phyloP scores from a whole-genome alignment of 64 coral and sea anemone genomes.

The Hydrozoanthus tunicans region DNA sequence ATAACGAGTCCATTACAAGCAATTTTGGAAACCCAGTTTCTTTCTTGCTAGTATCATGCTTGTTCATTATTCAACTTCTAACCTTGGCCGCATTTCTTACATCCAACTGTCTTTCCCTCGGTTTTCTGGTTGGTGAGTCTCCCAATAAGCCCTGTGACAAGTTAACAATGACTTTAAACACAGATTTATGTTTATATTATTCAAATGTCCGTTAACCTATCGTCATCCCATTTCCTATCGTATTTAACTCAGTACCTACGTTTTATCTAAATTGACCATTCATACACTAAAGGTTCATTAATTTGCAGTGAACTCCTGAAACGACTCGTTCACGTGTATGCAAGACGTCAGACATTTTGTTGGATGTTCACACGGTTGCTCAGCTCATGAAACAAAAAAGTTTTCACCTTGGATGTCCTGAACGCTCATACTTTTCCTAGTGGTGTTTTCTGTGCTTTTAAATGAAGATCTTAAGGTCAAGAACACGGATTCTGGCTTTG shows the following conservation, averaged over 20 bases:
- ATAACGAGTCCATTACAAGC: not conserved
- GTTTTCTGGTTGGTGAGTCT: constrained; percentile 89
- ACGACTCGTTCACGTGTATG: no score
- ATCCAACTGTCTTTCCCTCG: constrained; percentile 75
- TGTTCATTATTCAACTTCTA: constrained; percentile 14
- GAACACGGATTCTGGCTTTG: no score
- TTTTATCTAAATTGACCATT: no score
- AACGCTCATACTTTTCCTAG: constrained; percentile 47
- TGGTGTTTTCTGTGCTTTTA: not conserved
- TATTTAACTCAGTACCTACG: no score
- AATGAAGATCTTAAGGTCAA: no score
- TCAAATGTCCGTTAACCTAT: not conserved
- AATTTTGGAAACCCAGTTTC: not conserved
- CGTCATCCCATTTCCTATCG: no score
- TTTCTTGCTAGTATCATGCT: no score
- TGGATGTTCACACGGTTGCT: not conserved
- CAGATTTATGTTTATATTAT: not conserved
- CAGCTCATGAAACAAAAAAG: not conserved
- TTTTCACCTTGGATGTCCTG: constrained; percentile 57
- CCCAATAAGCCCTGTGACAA: constrained; percentile 79
- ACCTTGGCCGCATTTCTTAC: constrained; percentile 99
- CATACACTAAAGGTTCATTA: no score
- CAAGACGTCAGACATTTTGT: not conserved
- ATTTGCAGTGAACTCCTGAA: no score
- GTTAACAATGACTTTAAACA: not conserved